phyloP scores from a whole-genome alignment of 2,888 invertebrate species.

The Hypselothyrea guttata region DNA sequence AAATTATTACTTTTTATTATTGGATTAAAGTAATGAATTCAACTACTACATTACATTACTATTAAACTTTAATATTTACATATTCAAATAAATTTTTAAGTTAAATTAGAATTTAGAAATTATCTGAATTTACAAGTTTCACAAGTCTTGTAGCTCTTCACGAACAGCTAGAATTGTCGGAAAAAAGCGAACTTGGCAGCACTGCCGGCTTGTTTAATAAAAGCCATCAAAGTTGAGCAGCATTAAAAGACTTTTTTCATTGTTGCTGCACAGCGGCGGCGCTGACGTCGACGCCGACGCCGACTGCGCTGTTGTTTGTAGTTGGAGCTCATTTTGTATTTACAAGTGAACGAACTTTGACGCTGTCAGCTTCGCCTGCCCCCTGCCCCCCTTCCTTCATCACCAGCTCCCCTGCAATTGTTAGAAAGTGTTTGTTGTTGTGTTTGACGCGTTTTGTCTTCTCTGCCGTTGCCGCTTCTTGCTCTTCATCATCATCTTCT shows the following conservation, averaged over 20 bases:
- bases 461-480: constrained; percentile 46
- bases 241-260: constrained; percentile 55
- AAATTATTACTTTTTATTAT: no score
- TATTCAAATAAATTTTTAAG: no score
- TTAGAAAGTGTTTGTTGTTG: constrained; percentile 60
- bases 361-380: constrained; percentile 37
- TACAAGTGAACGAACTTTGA: constrained; percentile 74
- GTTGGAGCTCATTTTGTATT: constrained; percentile 58
- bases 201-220: constrained; percentile 69
- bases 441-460: constrained; percentile 14
- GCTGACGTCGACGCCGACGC: constrained; percentile 21
- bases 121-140: no score
- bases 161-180: no score
- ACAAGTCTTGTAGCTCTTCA: no score
- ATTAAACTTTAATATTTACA: no score
- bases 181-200: no score
- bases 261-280: constrained; percentile 54
- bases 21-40: no score
- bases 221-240: constrained; percentile 70
- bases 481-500: no score
- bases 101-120: no score
- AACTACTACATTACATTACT: no score
- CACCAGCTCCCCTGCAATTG: constrained; percentile 5
- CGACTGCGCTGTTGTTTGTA: constrained; percentile 11
- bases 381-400: not conserved